Evolutionary conservation across 1,140 invertebrate species (phyloP).

Genomic region (Orussus abietinus): DNA sequence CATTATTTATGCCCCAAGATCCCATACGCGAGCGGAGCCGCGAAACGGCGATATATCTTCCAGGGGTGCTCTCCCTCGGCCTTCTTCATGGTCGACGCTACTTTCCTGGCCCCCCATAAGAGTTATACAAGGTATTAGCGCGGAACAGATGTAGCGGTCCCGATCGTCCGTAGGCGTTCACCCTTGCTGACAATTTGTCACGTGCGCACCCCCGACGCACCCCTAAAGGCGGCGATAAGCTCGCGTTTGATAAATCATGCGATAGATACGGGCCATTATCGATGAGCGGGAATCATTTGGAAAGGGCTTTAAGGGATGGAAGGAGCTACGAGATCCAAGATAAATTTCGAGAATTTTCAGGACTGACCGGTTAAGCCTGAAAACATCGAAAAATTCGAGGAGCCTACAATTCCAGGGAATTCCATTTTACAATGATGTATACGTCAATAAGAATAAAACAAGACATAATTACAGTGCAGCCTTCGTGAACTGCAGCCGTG

Average conservation of each 20-base stretch:
- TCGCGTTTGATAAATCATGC: constrained; percentile 46
- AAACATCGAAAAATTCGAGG: too few relatives aligned
- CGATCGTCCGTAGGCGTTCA: constrained; percentile 19
- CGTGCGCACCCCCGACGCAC: constrained; percentile 25
- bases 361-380: too few relatives aligned
- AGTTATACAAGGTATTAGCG: constrained; percentile 43
- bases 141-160: constrained; percentile 41
- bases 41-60: constrained; percentile 17
- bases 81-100: too few relatives aligned
- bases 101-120: constrained; percentile 25
- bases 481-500: too few relatives aligned
- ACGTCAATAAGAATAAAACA: too few relatives aligned
- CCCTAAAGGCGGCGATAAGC: constrained; percentile 32
- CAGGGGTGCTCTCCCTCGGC: constrained; percentile 8
- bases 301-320: constrained; percentile 1
- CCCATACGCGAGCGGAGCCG: constrained; percentile 12
- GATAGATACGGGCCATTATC: constrained; percentile 42
- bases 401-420: too few relatives aligned
- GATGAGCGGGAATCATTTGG: neutral
- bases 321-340: too few relatives aligned
- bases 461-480: too few relatives aligned
- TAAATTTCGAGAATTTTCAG: too few relatives aligned
- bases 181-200: constrained; percentile 46
- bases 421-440: too few relatives aligned
- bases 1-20: constrained; percentile 17